Evolutionary conservation across 2,113 vertebrate species (phyloP).

Genomic region (zebrafish (Danio rerio)): DNA sequence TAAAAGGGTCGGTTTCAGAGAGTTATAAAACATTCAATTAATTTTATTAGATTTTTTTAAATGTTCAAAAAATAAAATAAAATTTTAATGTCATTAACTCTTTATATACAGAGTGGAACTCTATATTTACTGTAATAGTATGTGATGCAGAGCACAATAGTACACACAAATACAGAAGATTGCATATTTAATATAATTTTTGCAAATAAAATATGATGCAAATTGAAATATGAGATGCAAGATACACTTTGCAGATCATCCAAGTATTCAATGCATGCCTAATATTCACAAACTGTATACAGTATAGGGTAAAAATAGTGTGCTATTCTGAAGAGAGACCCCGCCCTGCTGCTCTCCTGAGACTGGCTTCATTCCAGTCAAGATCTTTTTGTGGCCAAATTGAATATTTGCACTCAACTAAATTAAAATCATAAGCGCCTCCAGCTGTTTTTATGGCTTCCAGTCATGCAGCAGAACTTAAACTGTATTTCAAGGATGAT

Average conservation of each 20-base stretch:
- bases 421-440: conserved; percentile 44
- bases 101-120: neutral
- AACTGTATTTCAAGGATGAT: conserved; percentile 12
- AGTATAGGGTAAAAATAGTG: neutral
- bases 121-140: neutral
- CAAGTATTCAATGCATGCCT: neutral
- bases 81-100: too few relatives aligned
- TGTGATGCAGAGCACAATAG: neutral
- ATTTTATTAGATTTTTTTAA: too few relatives aligned
- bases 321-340: conserved; percentile 6
- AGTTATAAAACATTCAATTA: too few relatives aligned
- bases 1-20: too few relatives aligned
- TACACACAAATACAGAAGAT: neutral
- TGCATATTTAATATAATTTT: neutral
- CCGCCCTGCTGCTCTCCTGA: neutral
- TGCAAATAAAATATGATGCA: neutral
- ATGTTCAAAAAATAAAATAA: too few relatives aligned
- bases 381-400: conserved; percentile 27
- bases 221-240: neutral
- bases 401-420: conserved; percentile 43
- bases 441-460: conserved; percentile 19
- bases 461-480: conserved; percentile 5
- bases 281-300: conserved; percentile 5
- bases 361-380: conserved; percentile 7
- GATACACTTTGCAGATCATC: neutral